These are phyloP conservation scores for Hyperopisus bebe DNA, from an alignment of 2,113 vertebrate genomes.

Conservation along the genomic window DNA sequence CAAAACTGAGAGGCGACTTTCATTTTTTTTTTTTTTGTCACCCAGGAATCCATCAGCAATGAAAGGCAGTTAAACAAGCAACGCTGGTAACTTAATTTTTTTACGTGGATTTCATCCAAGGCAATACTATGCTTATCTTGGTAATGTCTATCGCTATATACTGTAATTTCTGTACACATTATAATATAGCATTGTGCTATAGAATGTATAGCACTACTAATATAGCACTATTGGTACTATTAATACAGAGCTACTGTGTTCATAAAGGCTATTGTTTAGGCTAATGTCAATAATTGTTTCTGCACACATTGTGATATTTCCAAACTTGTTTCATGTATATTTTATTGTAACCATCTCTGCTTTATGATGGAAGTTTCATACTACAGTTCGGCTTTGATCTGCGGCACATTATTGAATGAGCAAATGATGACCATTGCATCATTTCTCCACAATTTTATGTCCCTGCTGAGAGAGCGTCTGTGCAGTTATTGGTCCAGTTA, in stretches of 20 bases:
- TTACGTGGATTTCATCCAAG: neutral
- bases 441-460: neutral
- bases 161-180: neutral
- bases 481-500: slow-evolving; percentile 12
- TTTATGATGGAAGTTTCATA: neutral
- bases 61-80: neutral
- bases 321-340: neutral
- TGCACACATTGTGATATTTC: neutral
- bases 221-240: neutral
- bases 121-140: neutral
- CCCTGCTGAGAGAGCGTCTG: neutral
- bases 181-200: neutral
- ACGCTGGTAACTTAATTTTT: neutral
- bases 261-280: neutral
- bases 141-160: neutral
- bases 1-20: neutral
- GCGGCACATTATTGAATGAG: neutral
- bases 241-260: neutral
- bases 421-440: neutral
- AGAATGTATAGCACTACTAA: neutral
- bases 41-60: neutral
- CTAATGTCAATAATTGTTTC: neutral
- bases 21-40: neutral
- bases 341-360: neutral
- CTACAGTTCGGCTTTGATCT: neutral